Conservation (phyloP, 2,888 invertebrate species). For the Anorthoa munda region DNA sequence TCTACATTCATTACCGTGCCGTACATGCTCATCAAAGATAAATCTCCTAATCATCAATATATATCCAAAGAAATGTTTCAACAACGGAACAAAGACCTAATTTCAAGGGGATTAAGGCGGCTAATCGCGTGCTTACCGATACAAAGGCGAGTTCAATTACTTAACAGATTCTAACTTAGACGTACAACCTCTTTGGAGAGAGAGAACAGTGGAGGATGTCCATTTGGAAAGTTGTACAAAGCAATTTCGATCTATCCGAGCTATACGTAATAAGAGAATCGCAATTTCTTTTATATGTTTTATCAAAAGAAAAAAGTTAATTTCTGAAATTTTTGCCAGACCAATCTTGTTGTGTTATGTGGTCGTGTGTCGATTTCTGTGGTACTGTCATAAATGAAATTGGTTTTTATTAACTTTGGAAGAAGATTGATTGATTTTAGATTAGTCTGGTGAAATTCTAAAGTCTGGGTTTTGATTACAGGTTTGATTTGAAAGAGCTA, state of each 20-base stretch:
- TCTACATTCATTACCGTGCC: slow-evolving; percentile 54
- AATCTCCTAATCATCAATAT: slow-evolving; percentile 65
- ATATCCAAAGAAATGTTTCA: slow-evolving; percentile 41
- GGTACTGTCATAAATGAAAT: slow-evolving; percentile 20
- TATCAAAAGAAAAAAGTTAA: slow-evolving; percentile 49
- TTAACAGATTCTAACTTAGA: slow-evolving; percentile 70
- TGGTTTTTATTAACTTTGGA: slow-evolving; percentile 26
- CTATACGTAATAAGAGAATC: slow-evolving; percentile 55
- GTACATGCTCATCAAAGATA: slow-evolving; percentile 62
- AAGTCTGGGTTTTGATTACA: slow-evolving; percentile 7
- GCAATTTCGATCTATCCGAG: slow-evolving; percentile 61
- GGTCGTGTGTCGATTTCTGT: slow-evolving; percentile 15
- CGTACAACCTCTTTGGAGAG: slow-evolving; percentile 66
- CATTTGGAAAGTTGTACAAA: slow-evolving; percentile 72
- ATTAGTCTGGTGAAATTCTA: not conserved
- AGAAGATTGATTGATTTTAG: slow-evolving; percentile 25
- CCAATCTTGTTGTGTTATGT: slow-evolving; percentile 27
- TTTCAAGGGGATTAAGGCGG: slow-evolving; percentile 42
- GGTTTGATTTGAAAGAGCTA: not conserved
- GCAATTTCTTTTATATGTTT: slow-evolving; percentile 55
- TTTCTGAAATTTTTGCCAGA: slow-evolving; percentile 30
- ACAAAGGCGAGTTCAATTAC: slow-evolving; percentile 72
- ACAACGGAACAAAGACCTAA: slow-evolving; percentile 48
- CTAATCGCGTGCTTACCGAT: slow-evolving; percentile 63
- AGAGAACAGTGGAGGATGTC: slow-evolving; percentile 63